Base-by-base conservation (phyloP, 1,140 invertebrate genomes). In the Lepidurus arcticus region DNA sequence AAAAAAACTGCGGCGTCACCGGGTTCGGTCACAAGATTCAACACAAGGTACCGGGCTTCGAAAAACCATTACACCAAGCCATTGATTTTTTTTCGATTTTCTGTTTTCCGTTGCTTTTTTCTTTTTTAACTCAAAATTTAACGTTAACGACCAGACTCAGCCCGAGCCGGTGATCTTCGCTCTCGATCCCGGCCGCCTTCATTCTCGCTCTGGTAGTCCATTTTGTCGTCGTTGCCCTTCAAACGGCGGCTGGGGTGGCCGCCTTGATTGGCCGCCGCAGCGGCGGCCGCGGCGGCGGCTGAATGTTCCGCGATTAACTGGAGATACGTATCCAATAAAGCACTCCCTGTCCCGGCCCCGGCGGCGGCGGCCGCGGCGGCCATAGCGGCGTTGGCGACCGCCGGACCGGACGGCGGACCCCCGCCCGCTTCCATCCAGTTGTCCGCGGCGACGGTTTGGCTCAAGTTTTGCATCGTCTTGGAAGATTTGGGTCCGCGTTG, bases 241-340 rank as follows among this genome's bases (percentile, higher is more conserved):
- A 65, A 65, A 9, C 53, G 53, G 6, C 53, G 53, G 53, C 53
- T 65, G 16, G 53, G 53, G 13, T 13, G 53, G 2, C 53, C 53
- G 13, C 53, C 53, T 21, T 65, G 53, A 65, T 34, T 76, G 21
- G 75, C 79, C 6, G 78, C 78, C 5, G 80, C 80, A 0, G 79
- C 78, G 0, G 79, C 80, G 11, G 81, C 81, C 16, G 78, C 78
- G 26, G 79, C 80, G 13, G 81, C 83, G 21, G 82, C 81, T 44
- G 90, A 88, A 82, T 93, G 94, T 82, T 94, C 93, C 0, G 92
- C 92, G 80, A 94, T 93, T 78, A 93, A 90, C 83, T 94, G 92
- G 21, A 95, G 86, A 83, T 94, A 94, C 2, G 93, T 94, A 83
- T 94, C 93, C 24, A 94, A 83, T 44, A 95, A 88, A 0, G 92